These are phyloP conservation scores for Chiroxiphia lanceolata DNA, from an alignment of 2,797 vertebrate genomes.

Conservation along the genomic window DNA sequence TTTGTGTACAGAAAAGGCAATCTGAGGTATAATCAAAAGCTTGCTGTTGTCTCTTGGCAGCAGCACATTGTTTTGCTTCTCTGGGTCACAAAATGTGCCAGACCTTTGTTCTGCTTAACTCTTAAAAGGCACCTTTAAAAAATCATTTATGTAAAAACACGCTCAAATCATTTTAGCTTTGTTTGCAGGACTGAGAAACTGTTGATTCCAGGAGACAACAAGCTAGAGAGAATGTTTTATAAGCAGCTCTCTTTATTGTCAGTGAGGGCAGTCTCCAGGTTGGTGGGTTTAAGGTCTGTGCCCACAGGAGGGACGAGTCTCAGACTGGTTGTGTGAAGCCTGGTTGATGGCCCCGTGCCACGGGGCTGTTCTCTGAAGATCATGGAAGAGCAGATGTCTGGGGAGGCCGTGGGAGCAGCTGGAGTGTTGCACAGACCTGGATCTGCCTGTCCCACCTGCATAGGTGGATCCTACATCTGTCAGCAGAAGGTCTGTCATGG, in stretches of 20 bases:
- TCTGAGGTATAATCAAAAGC: constrained; percentile 12
- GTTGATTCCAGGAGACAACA: neutral
- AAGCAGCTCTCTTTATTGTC: neutral
- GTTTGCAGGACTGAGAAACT: neutral
- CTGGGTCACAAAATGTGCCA: neutral
- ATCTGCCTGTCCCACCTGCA: neutral
- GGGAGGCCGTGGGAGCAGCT: neutral
- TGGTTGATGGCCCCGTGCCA: neutral
- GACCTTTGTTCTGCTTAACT: constrained; percentile 12
- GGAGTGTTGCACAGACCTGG: neutral
- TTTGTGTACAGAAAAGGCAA: neutral
- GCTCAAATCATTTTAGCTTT: neutral
- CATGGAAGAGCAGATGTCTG: neutral
- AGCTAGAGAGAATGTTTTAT: fast-evolving
- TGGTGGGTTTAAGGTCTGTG: neutral
- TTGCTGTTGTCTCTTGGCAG: constrained; percentile 31
- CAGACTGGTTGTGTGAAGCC: fast-evolving
- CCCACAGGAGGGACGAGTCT: neutral
- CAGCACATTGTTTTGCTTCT: neutral
- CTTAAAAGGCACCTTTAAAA: neutral
- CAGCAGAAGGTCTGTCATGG: neutral
- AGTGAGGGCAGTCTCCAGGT: neutral
- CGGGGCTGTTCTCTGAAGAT: neutral
- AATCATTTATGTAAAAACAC: neutral
- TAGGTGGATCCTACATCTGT: neutral